Evolutionary conservation across 2,797 vertebrate species (phyloP).

Genomic region (Tinamus major): DNA sequence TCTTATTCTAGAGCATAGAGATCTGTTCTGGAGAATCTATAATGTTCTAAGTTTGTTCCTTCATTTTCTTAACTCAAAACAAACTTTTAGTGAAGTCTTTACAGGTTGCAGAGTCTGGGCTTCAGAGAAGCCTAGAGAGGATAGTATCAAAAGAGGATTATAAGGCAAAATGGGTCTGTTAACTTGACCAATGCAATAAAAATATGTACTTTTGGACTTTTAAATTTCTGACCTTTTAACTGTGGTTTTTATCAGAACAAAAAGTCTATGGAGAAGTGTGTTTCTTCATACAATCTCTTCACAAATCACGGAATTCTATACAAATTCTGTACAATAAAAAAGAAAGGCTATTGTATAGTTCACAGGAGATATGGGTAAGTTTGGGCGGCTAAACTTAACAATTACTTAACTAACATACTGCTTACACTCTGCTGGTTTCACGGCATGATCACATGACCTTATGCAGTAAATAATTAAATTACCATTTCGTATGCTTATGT

Average conservation of each 20-base stretch:
- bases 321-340: neutral
- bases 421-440: neutral
- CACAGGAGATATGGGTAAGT: neutral
- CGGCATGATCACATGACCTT: neutral
- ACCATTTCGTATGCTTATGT: neutral
- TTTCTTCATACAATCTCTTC: neutral
- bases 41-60: neutral
- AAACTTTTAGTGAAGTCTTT: neutral
- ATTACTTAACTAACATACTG: neutral
- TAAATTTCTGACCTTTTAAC: neutral
- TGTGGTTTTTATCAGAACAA: neutral
- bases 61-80: neutral
- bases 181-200: neutral
- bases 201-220: neutral
- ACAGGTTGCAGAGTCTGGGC: neutral
- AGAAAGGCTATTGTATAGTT: neutral
- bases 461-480: neutral
- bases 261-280: neutral
- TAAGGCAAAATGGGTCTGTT: neutral
- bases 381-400: neutral
- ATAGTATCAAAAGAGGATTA: neutral
- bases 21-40: neutral
- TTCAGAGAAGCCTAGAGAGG: neutral
- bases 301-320: neutral
- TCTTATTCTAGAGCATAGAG: neutral